Evolutionary conservation across 1,140 invertebrate genomes (phyloP).

Genomic region (Temnothorax nylanderi): DNA sequence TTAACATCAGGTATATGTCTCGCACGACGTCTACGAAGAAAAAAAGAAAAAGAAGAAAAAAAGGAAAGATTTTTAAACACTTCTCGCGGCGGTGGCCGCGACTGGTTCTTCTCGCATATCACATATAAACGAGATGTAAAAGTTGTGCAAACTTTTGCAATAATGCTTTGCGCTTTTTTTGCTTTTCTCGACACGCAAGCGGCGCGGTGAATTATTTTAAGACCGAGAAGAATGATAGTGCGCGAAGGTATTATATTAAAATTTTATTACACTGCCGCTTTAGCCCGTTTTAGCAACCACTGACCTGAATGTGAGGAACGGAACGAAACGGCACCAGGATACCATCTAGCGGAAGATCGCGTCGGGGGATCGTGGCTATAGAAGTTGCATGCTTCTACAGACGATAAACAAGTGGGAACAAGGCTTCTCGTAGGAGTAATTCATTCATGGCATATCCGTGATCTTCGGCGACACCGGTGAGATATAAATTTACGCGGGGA

Average conservation of each 20-base stretch:
- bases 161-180: background rate
- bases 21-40: background rate
- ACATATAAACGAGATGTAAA: background rate
- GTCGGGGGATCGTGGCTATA: background rate
- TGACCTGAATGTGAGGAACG: background rate
- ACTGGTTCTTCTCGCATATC: slow-evolving; percentile 23
- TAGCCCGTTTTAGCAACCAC: background rate
- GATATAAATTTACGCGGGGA: background rate
- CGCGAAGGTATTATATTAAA: slow-evolving; percentile 11
- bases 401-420: background rate
- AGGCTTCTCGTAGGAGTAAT: slow-evolving; percentile 43
- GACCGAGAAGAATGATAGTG: slow-evolving; percentile 12
- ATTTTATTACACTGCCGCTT: slow-evolving; percentile 25
- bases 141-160: slow-evolving; percentile 34
- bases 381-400: slow-evolving; percentile 1
- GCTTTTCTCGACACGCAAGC: background rate
- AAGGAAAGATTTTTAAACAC: background rate
- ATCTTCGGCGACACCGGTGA: background rate
- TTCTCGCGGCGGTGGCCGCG: no score
- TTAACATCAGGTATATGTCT: background rate
- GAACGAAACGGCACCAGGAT: background rate
- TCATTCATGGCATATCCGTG: slow-evolving; percentile 17
- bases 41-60: background rate
- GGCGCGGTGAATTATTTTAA: slow-evolving; percentile 20
- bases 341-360: background rate